phyloP scores from a whole-genome alignment of 1,140 invertebrate genomes.

The Diabrotica undecimpunctata region DNA sequence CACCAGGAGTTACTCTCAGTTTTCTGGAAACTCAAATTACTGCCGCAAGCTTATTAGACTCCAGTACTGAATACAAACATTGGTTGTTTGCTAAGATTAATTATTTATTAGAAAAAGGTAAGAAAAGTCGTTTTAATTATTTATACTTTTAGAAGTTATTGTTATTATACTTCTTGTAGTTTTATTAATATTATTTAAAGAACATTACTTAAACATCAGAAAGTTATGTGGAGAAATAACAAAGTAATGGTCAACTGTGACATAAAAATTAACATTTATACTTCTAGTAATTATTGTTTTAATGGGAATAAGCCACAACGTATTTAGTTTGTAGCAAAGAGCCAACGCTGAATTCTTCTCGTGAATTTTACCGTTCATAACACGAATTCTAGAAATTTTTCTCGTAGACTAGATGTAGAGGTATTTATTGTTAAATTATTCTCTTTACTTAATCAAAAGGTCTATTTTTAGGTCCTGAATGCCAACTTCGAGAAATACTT shows the following conservation, averaged over 20 bases:
- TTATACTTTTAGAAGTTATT: slow-evolving; percentile 2
- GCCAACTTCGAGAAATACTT: slow-evolving; percentile 63
- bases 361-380: no score
- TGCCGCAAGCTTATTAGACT: slow-evolving; percentile 64
- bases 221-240: no score
- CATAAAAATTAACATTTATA: no score
- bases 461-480: slow-evolving; percentile 57
- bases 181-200: slow-evolving; percentile 20
- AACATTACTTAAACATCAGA: slow-evolving; percentile 19
- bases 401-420: not conserved
- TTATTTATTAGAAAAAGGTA: slow-evolving; percentile 75
- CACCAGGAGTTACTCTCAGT: slow-evolving; percentile 57
- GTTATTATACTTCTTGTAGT: slow-evolving; percentile 3
- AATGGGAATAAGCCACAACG: no score
- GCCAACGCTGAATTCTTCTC: no score
- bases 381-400: no score
- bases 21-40: slow-evolving; percentile 76
- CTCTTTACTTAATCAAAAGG: slow-evolving; percentile 1
- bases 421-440: not conserved
- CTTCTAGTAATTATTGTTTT: no score
- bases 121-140: slow-evolving; percentile 20
- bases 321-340: no score
- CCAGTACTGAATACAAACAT: slow-evolving; percentile 70
- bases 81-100: slow-evolving; percentile 72
- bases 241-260: no score